phyloP scores from a whole-genome alignment of 2,113 vertebrate genomes.

The Rhipidura dahli region DNA sequence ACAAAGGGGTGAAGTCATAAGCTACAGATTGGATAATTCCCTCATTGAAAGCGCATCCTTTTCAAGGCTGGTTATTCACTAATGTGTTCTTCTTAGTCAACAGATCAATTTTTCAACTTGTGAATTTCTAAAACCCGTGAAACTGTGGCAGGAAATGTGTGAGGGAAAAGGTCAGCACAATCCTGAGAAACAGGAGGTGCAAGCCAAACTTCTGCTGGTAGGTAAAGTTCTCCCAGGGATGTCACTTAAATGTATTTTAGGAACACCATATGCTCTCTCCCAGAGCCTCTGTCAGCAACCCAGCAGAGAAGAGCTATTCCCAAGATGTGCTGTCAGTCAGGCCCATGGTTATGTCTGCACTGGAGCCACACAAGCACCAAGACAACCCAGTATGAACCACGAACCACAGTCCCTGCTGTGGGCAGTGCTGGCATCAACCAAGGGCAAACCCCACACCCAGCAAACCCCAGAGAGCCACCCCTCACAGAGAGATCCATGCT shows the following conservation, averaged over 20 bases:
- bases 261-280: slow-evolving; percentile 42
- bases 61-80: slow-evolving; percentile 1
- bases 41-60: background rate
- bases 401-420: background rate
- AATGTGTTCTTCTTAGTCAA: background rate
- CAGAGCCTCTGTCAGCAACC: background rate
- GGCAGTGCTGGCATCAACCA: background rate
- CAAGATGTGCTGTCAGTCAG: background rate
- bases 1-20: background rate
- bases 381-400: too few relatives aligned
- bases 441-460: background rate
- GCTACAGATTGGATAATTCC: background rate
- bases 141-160: background rate
- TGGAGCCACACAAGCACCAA: background rate
- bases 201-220: slow-evolving; percentile 26
- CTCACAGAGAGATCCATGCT: background rate
- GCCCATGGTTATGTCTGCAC: background rate
- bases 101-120: slow-evolving; percentile 9
- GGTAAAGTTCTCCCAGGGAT: slow-evolving; percentile 26
- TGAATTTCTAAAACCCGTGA: slow-evolving; percentile 38
- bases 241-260: slow-evolving; percentile 35
- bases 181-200: background rate
- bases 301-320: background rate
- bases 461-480: background rate
- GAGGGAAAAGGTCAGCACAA: slow-evolving; percentile 11